Conservation (phyloP, 2,888 invertebrate species). For the Drosophila eohydei region DNA sequence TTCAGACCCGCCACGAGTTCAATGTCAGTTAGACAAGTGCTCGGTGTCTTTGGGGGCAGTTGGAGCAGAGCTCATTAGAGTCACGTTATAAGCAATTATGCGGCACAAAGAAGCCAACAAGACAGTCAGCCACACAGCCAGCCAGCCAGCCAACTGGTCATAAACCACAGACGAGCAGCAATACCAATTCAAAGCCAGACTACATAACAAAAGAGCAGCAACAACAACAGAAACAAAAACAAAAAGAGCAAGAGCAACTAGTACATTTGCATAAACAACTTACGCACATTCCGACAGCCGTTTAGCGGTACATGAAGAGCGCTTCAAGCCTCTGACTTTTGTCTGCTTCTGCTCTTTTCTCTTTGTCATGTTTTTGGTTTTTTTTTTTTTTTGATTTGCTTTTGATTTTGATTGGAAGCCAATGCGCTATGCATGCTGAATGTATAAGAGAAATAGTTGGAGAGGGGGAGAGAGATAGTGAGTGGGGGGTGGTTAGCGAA, state of each 20-base stretch:
- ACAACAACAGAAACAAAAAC: slow-evolving; percentile 16
- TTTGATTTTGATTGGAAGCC: slow-evolving; percentile 65
- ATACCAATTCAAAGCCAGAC: slow-evolving; percentile 33
- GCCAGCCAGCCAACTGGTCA: slow-evolving; percentile 39
- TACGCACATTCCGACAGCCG: slow-evolving; percentile 66
- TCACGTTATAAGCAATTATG: slow-evolving; percentile 73
- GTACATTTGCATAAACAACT: slow-evolving; percentile 71
- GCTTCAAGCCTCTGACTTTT: slow-evolving; percentile 31
- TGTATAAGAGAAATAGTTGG: slow-evolving; percentile 10
- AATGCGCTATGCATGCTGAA: slow-evolving; percentile 63
- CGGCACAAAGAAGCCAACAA: slow-evolving; percentile 30
- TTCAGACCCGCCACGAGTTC: slow-evolving; percentile 46
- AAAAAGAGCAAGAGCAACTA: slow-evolving; percentile 25
- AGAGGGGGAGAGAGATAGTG: slow-evolving; percentile 7
- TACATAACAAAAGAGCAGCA: slow-evolving; percentile 11
- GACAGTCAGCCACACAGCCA: neutral
- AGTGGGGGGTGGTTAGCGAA: neutral
- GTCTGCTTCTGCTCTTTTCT: slow-evolving; percentile 33
- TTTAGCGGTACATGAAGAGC: slow-evolving; percentile 67
- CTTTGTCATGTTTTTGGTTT: slow-evolving; percentile 38
- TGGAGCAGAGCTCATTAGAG: slow-evolving; percentile 57
- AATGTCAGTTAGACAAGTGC: slow-evolving; percentile 70
- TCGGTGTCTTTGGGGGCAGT: slow-evolving; percentile 19
- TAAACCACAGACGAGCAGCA: slow-evolving; percentile 52
- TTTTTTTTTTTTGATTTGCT: slow-evolving; percentile 54